phyloP scores from a whole-genome alignment of 2,797 vertebrate genomes.

The Coregonus ussuriensis region DNA sequence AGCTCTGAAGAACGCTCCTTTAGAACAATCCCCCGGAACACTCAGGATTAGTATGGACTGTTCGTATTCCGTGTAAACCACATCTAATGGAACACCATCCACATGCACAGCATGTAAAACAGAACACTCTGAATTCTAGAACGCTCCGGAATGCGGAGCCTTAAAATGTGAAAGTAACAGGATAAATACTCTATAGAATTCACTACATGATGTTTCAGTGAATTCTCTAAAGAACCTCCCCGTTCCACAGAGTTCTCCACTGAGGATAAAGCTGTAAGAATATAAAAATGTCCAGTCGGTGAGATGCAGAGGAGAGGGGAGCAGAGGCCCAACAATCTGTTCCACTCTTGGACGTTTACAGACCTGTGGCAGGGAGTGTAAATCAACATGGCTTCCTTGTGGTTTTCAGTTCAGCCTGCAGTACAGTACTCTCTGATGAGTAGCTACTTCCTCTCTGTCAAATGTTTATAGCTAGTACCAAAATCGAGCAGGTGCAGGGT shows the following conservation, averaged over 20 bases:
- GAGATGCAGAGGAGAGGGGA: constrained; percentile 1
- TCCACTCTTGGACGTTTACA: constrained; percentile 41
- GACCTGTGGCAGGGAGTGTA: constrained; percentile 43
- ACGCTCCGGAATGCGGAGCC: constrained; percentile 39
- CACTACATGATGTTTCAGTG: constrained; percentile 51
- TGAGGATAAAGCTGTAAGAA: constrained; percentile 41
- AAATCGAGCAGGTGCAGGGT: neutral
- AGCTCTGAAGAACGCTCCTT: constrained; percentile 55
- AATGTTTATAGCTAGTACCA: neutral
- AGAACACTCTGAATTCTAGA: constrained; percentile 4
- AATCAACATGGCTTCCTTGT: constrained; percentile 48
- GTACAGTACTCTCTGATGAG: constrained; percentile 35
- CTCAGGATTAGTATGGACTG: constrained; percentile 36
- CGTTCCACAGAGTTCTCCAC: constrained; percentile 11
- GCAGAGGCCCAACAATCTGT: constrained; percentile 49
- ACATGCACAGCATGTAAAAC: constrained; percentile 56
- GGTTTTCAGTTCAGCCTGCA: constrained; percentile 24
- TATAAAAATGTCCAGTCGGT: constrained; percentile 48
- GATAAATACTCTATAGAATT: constrained; percentile 39
- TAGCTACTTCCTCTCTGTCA: neutral
- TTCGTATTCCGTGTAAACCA: constrained; percentile 38
- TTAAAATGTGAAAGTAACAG: constrained; percentile 50
- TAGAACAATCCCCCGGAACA: constrained; percentile 58
- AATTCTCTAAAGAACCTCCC: constrained; percentile 41
- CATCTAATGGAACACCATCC: constrained; percentile 45